A percentile compares a stretch with the other conserved stretches of the same genome.
Evolutionary conservation across 2,797 vertebrate species (phyloP).

Genomic region (Perodicticus potto): DNA sequence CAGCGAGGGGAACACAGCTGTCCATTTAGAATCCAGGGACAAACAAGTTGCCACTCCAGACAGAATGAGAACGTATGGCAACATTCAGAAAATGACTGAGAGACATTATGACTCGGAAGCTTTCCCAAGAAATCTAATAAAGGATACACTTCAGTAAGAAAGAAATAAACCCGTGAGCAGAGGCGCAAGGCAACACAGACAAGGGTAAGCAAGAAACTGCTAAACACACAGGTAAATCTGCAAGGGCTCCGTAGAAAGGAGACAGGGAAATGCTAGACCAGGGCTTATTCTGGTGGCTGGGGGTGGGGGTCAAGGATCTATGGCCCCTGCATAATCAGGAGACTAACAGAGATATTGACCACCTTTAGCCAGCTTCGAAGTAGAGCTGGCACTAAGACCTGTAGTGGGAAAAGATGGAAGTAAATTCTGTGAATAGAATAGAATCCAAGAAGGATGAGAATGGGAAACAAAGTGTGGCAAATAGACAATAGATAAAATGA

Average conservation of each 20-base stretch:
- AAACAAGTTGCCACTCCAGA: background rate
- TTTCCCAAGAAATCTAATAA: background rate
- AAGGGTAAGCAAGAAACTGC: too few species aligned
- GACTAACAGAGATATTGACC: background rate
- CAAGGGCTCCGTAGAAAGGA: background rate
- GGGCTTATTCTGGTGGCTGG: background rate
- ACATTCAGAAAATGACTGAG: background rate
- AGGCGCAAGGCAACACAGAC: background rate
- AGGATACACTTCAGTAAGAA: background rate
- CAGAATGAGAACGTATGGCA: background rate
- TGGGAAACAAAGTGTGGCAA: background rate
- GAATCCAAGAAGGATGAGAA: background rate
- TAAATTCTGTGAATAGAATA: background rate
- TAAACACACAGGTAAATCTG: too few species aligned
- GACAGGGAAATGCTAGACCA: background rate
- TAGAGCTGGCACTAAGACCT: background rate
- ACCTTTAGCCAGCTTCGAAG: background rate
- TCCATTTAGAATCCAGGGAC: background rate
- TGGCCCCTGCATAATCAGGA: background rate
- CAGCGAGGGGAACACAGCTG: background rate
- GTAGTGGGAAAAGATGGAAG: background rate
- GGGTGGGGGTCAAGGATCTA: background rate
- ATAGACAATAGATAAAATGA: background rate
- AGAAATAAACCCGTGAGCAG: background rate
- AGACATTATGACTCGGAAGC: background rate